Base-by-base conservation (phyloP, 2,888 invertebrate species). In the Unio delphinus region DNA sequence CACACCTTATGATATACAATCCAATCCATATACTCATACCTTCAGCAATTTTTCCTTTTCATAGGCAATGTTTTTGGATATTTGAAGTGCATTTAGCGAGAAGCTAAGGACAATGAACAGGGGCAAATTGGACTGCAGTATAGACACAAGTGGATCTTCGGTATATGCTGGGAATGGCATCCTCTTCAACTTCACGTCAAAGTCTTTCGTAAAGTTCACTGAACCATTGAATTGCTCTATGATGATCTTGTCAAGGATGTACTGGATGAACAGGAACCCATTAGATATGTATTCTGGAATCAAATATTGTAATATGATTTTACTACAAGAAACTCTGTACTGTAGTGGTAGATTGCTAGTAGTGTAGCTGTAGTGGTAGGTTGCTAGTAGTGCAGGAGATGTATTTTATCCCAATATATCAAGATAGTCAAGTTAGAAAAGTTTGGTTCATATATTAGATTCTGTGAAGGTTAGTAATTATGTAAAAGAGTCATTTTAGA, bases 31-130 rank as follows among this genome's bases (percentile, higher is more conserved):
- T 45, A 15, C 8, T 45, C 71, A 62, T 68, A 87, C 88, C 83
- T 87, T 87, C 0, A 88, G 76, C 62, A 81, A 83, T 23, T 92
- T 91, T 88, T 95, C 95, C 85, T 95, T 95, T 89, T 95, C 95
- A 34, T 93, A 91, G 0, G 94, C 93, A 30, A 95, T 92, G 61
- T 92, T 93, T 89, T 94, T 94, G 2, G 94, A 93, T 57, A 94
- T 94, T 82, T 94, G 95, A 23, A 95, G 93, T 66, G 94, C 94
- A 0, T 94, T 93, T 87, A 95, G 95, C 66, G 95, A 93, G 85
- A 95, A 96, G 85, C 95, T 94, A 20, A 96, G 90, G 90, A 95
- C 91, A 34, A 96, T 91, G 63, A 96, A 93, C 75, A 95, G 90
- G 0, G 96, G 94, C 70, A 96, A 92, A 80, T 94, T 92, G 18